Evolutionary conservation across 2,113 vertebrate genomes (phyloP).

Genomic region (Serinus canaria): DNA sequence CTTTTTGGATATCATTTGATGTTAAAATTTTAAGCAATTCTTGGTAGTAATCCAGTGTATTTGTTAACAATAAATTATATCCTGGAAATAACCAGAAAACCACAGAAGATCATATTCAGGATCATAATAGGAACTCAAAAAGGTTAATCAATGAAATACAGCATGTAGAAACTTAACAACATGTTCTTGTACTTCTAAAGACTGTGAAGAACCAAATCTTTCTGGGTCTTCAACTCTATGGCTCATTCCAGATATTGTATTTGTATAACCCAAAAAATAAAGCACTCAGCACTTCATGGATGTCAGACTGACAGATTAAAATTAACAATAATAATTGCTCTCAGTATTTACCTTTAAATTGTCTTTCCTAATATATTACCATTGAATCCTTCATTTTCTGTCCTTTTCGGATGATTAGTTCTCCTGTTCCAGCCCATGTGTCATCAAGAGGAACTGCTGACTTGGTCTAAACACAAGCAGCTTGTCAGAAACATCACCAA

Average conservation of each 20-base stretch:
- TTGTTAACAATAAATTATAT: neutral
- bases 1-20: neutral
- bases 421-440: neutral
- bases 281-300: neutral
- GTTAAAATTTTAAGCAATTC: neutral
- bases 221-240: neutral
- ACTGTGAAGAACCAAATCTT: neutral
- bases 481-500: neutral
- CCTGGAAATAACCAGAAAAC: neutral
- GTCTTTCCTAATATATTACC: neutral
- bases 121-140: neutral
- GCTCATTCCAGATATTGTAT: neutral
- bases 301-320: neutral
- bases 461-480: neutral
- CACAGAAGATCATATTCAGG: neutral
- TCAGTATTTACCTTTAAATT: neutral
- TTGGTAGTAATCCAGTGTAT: neutral
- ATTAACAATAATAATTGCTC: neutral
- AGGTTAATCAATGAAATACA: neutral
- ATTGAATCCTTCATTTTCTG: neutral
- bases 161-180: neutral
- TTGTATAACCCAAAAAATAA: neutral
- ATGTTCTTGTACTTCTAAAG: neutral
- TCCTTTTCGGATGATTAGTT: neutral
- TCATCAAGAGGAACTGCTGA: constrained; percentile 14